Percentiles rank a stretch among this genome's conserved stretches.
Conservation (phyloP, 2,797 vertebrate species). For the Sylvia borin region DNA sequence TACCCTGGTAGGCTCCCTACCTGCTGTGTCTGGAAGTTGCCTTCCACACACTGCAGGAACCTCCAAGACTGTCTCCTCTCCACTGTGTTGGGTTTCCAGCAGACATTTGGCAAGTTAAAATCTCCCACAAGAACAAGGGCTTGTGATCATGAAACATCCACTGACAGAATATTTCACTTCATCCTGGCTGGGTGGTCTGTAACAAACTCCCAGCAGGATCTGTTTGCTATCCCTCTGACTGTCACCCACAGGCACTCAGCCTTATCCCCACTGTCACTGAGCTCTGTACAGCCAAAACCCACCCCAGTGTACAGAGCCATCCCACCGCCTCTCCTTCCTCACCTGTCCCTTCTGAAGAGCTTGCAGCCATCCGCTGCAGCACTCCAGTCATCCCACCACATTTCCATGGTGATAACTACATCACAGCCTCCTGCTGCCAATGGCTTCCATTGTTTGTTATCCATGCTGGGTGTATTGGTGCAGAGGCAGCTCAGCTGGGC, state of each 20-base stretch:
- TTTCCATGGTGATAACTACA: too few relatives aligned
- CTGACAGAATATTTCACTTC: background rate
- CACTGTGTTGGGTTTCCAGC: background rate
- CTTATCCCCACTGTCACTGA: background rate
- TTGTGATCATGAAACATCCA: too few relatives aligned
- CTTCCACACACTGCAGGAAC: background rate
- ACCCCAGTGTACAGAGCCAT: background rate
- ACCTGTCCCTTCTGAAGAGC: background rate
- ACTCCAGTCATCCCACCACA: background rate
- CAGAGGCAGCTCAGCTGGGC: background rate
- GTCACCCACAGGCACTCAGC: background rate
- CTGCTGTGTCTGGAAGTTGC: background rate
- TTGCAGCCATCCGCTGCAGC: background rate
- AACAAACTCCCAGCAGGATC: background rate
- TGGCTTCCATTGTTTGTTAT: background rate
- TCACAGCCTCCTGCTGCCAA: background rate
- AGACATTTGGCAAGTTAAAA: background rate
- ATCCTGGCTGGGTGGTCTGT: background rate
- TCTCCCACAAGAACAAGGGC: background rate
- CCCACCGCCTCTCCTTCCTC: background rate
- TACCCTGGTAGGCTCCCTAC: background rate
- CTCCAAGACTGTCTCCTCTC: background rate
- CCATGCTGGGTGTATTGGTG: background rate
- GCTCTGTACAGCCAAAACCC: background rate
- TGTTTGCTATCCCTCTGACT: background rate